Evolutionary conservation across 1,140 invertebrate species (phyloP).

Genomic region (Popillia japonica): DNA sequence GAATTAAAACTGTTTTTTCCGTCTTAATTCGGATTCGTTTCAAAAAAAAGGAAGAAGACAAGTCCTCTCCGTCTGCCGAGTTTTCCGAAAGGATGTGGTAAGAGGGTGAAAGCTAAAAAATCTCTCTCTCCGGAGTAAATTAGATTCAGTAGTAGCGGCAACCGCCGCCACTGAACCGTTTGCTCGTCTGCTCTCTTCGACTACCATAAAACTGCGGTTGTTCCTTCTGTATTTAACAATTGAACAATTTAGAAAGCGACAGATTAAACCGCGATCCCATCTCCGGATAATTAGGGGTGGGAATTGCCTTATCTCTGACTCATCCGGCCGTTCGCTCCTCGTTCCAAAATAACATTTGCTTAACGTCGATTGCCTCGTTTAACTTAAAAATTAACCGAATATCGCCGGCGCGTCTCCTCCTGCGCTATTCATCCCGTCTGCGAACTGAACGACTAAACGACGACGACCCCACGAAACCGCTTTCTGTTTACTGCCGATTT

Average conservation of each 20-base stretch:
- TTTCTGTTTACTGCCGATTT: neutral
- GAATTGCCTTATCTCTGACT: conserved; percentile 36
- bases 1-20: conserved; percentile 17
- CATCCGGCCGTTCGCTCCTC: conserved; percentile 19
- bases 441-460: neutral
- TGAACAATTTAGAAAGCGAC: conserved; percentile 36
- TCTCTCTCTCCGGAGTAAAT: conserved; percentile 30
- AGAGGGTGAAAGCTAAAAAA: neutral
- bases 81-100: neutral
- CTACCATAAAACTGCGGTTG: neutral
- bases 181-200: neutral
- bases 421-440: too few relatives aligned
- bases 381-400: conserved; percentile 20
- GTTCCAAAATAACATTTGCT: conserved; percentile 35
- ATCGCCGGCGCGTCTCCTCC: neutral
- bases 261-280: conserved; percentile 38
- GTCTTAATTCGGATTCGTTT: neutral
- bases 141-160: conserved; percentile 1
- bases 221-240: conserved; percentile 37
- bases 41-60: neutral
- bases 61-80: neutral
- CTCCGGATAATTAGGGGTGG: conserved; percentile 38
- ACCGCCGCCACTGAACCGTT: neutral
- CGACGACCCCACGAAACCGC: too few relatives aligned
- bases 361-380: conserved; percentile 34